These are phyloP conservation scores for Desmophyllum pertusum DNA, from an alignment of 92 coral and sea anemone genomes.

Conservation along the genomic window DNA sequence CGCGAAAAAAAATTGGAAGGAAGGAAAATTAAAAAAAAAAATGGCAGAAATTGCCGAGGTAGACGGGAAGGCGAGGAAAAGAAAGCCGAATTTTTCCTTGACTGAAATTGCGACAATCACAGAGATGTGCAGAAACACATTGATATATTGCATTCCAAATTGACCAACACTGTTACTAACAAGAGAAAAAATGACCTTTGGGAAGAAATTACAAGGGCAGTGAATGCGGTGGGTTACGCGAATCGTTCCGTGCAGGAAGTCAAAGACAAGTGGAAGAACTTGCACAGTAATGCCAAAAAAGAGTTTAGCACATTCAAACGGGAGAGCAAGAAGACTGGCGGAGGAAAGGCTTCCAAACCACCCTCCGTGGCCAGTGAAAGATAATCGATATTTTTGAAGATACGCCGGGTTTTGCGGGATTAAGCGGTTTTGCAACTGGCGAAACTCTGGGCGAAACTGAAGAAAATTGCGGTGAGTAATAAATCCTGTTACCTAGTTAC, in stretches of 20 bases:
- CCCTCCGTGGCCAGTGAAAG: background rate
- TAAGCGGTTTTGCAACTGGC: too few species aligned
- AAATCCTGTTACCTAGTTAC: too few species aligned
- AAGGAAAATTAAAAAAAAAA: too few species aligned
- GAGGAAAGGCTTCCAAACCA: background rate
- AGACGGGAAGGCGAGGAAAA: background rate
- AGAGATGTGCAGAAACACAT: conserved; percentile 23
- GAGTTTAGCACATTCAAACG: background rate
- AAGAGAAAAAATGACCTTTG: conserved; percentile 12
- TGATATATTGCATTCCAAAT: background rate
- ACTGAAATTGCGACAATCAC: conserved; percentile 13
- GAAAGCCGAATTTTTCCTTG: conserved; percentile 27
- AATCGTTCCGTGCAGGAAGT: conserved; percentile 15
- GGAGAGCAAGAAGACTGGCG: conserved; percentile 23
- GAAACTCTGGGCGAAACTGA: too few species aligned
- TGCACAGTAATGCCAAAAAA: conserved; percentile 14
- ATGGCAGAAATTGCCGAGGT: background rate
- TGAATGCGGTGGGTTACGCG: conserved; percentile 19
- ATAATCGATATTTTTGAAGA: background rate
- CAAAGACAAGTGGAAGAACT: conserved; percentile 36
- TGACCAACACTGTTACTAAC: conserved; percentile 11
- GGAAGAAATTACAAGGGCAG: conserved; percentile 19
- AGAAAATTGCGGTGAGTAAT: too few species aligned
- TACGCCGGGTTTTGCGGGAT: background rate
- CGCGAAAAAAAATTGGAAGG: too few species aligned